Conservation (phyloP, 2,113 vertebrate genomes). For the Sylvilagus bachmani region DNA sequence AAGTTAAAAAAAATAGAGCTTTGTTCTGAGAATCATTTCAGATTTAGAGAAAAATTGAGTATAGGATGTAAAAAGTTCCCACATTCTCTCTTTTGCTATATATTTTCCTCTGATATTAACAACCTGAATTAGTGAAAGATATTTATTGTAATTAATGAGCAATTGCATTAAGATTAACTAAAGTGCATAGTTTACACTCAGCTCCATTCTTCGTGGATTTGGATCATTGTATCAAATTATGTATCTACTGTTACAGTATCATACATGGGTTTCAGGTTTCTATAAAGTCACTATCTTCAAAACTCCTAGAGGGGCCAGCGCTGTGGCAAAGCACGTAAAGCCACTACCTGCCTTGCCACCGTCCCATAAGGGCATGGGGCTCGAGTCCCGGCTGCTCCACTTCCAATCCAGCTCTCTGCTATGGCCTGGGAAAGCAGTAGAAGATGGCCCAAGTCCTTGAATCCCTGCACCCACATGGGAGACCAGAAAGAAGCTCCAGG, state of each 20-base stretch:
- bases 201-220: background rate
- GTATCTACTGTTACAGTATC: background rate
- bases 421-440: too few species aligned
- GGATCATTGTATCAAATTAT: too few species aligned
- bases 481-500: too few species aligned
- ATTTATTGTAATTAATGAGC: background rate
- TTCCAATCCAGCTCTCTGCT: too few species aligned
- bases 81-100: background rate
- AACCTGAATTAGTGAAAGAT: background rate
- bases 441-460: too few species aligned
- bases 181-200: background rate
- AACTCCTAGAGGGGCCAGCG: background rate
- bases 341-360: too few species aligned
- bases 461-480: too few species aligned
- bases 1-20: background rate
- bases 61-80: background rate
- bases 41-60: background rate
- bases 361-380: too few species aligned
- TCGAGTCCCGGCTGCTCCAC: too few species aligned
- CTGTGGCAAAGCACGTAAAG: too few species aligned
- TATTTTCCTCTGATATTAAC: background rate
- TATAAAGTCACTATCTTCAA: background rate
- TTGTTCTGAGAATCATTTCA: background rate
- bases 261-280: background rate
- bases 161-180: background rate